Base-by-base conservation (phyloP, 1,140 invertebrate species). In the Planococcus citri region DNA sequence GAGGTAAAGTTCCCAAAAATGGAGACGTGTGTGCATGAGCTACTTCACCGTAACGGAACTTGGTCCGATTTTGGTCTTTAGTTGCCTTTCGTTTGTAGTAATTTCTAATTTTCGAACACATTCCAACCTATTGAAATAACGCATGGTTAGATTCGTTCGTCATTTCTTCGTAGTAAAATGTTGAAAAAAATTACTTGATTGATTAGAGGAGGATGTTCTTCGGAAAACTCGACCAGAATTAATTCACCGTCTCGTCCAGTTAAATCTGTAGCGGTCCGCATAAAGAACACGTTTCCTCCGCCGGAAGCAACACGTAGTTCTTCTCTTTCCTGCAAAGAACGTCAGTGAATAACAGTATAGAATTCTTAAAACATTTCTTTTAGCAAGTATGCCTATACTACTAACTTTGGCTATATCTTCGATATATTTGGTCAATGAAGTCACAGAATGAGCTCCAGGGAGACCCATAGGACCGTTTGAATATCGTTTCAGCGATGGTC, bases 31-130 rank as follows among this genome's bases (percentile, higher is more conserved):
- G 95, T 0, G 95, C 94, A 77, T 95, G 97, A 0, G 94, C 92
- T 10, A 92, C 88, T 78, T 99, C 96, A 0, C 97, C 97, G 76
- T 93, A 98, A 75, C 88, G 87, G 75, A 90, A 92, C 14, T 88
- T 84, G 24, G 90, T 91, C 0, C 96, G 93, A 0, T 90, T 91
- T 22, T 84, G 83, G 76, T 98, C 95, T 79, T 97, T 97, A 0
- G 88, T 92, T 0, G 93, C 90, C 74, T 87, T 92, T 71, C 94
- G 83, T 80, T 98, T 98, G 76, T 98, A 98, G 78, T 99, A 99
- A 78, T 98, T 99, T 78, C 98, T 97, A 60, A 99, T 88, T 80
- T 97, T 97, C 0, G 94, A 94, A 74, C 95, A 97, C 97, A 99
- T 99, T 69, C 97, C 97, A 37, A 92, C 88, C 81, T 87, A 80